Percentiles rank a stretch among this genome's conserved stretches.
Evolutionary conservation across 2,113 vertebrate species (phyloP).

Genomic region (Urocitellus parryii): DNA sequence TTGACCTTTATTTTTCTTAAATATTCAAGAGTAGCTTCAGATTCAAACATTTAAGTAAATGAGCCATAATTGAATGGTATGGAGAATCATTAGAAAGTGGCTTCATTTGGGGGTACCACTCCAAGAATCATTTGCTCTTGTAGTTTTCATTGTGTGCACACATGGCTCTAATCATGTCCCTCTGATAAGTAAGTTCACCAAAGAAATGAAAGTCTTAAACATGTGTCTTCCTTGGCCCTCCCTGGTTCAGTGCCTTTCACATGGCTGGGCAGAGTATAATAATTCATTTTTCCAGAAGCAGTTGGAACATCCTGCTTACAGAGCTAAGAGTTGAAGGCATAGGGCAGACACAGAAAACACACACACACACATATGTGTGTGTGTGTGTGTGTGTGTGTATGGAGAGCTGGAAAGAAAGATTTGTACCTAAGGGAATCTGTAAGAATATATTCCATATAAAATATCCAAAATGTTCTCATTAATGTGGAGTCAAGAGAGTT

Average conservation of each 20-base stretch:
- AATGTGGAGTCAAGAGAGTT: background rate
- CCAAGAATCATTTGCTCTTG: background rate
- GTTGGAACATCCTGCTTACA: background rate
- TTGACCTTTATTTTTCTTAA: conserved; percentile 5
- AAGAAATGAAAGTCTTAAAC: background rate
- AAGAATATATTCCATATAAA: background rate
- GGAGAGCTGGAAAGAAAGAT: background rate
- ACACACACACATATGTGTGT: too few species aligned
- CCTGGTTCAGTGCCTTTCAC: background rate
- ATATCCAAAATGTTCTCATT: background rate
- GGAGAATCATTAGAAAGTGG: background rate
- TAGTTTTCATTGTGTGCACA: background rate
- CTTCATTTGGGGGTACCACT: background rate
- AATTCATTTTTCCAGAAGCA: background rate
- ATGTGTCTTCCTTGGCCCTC: background rate
- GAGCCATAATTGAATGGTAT: background rate
- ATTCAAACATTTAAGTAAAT: background rate
- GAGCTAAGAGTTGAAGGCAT: background rate
- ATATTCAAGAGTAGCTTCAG: background rate
- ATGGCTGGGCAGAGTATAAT: background rate
- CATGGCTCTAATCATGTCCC: background rate
- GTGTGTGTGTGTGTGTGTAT: too few species aligned
- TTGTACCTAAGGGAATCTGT: too few species aligned
- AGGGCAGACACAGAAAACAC: background rate
- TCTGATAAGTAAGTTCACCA: background rate